Evolutionary conservation across 2,797 vertebrate genomes (phyloP).

Genomic region (Lacerta viridis): DNA sequence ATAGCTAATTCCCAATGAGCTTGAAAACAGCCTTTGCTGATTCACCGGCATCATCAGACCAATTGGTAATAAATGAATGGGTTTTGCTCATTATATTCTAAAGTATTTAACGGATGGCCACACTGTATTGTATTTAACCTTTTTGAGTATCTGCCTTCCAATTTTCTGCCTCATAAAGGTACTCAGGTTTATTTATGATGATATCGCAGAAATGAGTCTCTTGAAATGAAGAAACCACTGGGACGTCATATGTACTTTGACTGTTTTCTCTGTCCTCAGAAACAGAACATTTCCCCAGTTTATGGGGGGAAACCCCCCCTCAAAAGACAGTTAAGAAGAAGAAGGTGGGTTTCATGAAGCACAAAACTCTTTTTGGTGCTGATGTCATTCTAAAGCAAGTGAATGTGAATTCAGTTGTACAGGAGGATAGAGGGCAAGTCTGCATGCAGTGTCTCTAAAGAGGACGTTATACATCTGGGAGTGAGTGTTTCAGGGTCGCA

Average conservation of each 20-base stretch:
- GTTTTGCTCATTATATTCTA: constrained; percentile 43
- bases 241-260: constrained; percentile 8
- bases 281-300: constrained; percentile 8
- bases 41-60: constrained; percentile 18
- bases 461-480: no score
- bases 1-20: constrained; percentile 24
- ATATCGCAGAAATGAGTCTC: constrained; percentile 36
- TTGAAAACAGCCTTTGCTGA: constrained; percentile 49
- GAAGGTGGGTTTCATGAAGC: not conserved
- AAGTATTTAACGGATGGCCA: constrained; percentile 45
- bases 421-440: no score
- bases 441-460: no score
- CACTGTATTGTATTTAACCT: constrained; percentile 51
- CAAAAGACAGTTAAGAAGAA: not conserved
- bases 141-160: constrained; percentile 45
- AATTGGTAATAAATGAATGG: constrained; percentile 40
- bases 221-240: constrained; percentile 41
- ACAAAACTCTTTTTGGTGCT: not conserved
- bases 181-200: constrained; percentile 41
- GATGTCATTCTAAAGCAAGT: not conserved
- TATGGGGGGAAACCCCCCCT: not conserved
- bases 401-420: not conserved
- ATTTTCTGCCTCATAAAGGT: constrained; percentile 53
- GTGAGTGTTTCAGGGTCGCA: no score
- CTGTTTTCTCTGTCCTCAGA: constrained; percentile 5